Base-by-base conservation (phyloP, 2,888 invertebrate species). In the Philhelius pedissequus region DNA sequence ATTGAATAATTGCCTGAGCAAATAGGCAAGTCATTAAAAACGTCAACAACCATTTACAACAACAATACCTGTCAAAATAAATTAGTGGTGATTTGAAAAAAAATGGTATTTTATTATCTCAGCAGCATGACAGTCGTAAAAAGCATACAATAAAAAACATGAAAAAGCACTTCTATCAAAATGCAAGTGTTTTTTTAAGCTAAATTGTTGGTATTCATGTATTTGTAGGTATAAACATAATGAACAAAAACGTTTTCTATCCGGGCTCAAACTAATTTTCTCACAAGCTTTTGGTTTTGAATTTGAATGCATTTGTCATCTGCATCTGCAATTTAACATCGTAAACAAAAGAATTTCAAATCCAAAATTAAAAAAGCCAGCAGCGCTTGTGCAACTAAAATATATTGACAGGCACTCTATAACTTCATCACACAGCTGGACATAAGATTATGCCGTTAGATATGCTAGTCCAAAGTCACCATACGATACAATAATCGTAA, bases 331-430 rank as follows among this genome's bases (percentile, higher is more conserved):
- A 52, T 18, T 40, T 18, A 32, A 30, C 30, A 64, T 64, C 48
- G n/a, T 50, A 35, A 40, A 83, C 73, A 83, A 78, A 83, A 83
- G 78, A 83, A 78, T 74, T 74, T 64, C 58, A 83, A 79, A 83
- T 83, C 75, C 30, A 73, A 82, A 77, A 66, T 66, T 60, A 68
- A 73, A 73, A 48, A 73, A 68, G 50, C 52, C 40, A 68, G 54
- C 48, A 56, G 60, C 43, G 56, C 66, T 78, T 79, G 74, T 58
- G 74, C 38, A 83, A 83, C 69, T 32, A 73, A 48, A 52, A 52
- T 50, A 48, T 74, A 79, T 75, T 78, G 79, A 75, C 74, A 78
- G 38, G 52, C 30, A 22, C 27, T 32, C 64, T 69, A 54, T 74
- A 74, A 78, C 62, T 83, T 64, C 74, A 78, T 74, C 58, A 64